Evolutionary conservation across 2,797 vertebrate genomes (phyloP).

Genomic region (Bucorvus abyssinicus): DNA sequence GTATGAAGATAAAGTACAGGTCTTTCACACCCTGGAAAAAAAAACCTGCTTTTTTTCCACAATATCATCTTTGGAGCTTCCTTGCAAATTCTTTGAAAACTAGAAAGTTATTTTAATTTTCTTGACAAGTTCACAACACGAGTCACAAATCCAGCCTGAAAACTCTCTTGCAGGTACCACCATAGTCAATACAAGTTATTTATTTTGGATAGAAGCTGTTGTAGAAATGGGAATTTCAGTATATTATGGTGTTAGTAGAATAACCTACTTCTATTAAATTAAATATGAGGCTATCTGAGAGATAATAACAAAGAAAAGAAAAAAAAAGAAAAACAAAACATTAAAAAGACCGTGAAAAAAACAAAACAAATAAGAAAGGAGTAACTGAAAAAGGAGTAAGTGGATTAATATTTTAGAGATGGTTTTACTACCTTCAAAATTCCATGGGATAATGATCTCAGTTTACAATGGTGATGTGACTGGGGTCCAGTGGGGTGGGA

Average conservation of each 20-base stretch:
- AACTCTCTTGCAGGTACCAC: background rate
- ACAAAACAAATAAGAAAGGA: background rate
- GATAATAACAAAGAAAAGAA: background rate
- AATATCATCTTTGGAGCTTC: background rate
- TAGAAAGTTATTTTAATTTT: background rate
- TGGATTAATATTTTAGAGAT: background rate
- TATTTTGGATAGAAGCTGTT: background rate
- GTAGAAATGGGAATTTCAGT: background rate
- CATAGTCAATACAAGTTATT: background rate
- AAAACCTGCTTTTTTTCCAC: background rate
- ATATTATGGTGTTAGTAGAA: background rate
- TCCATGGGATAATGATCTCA: background rate
- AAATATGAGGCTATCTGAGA: background rate
- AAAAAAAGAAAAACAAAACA: background rate
- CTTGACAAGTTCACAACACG: background rate
- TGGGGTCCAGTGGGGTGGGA: no score
- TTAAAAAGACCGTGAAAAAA: background rate
- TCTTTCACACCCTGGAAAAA: conserved; percentile 3
- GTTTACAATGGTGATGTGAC: background rate
- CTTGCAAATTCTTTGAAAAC: background rate
- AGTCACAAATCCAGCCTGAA: background rate
- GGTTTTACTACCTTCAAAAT: background rate
- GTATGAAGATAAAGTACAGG: background rate
- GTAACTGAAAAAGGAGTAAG: background rate
- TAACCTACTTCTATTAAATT: background rate